Evolutionary conservation across 2,113 vertebrate species (phyloP).

Genomic region (Dromiciops gliroides): DNA sequence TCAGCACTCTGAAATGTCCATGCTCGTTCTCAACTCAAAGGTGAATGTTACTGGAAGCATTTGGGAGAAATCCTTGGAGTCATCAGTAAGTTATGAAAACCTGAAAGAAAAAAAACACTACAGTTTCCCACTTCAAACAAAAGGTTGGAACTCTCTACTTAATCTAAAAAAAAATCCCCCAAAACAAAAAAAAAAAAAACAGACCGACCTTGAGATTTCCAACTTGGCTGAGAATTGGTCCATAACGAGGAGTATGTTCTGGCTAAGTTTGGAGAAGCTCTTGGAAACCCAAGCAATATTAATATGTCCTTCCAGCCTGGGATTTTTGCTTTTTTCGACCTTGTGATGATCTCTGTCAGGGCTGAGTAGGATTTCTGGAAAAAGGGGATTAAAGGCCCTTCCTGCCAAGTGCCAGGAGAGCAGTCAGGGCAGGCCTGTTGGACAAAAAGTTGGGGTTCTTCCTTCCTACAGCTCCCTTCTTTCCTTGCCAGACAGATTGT

Average conservation of each 20-base stretch:
- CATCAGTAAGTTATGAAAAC: neutral
- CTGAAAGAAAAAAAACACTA: neutral
- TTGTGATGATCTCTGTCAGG: neutral
- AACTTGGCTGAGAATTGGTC: slow-evolving; percentile 69
- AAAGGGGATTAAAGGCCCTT: neutral
- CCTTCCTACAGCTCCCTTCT: neutral
- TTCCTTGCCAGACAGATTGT: neutral
- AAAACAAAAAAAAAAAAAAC: neutral
- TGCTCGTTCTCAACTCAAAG: slow-evolving; percentile 70
- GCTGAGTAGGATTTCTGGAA: neutral
- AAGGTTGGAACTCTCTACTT: slow-evolving; percentile 74
- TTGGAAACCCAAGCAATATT: slow-evolving; percentile 70
- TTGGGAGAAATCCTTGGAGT: neutral
- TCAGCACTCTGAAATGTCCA: slow-evolving; percentile 65
- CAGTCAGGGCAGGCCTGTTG: neutral
- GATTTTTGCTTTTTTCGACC: slow-evolving; percentile 41
- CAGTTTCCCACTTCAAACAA: slow-evolving; percentile 79
- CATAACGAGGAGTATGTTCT: slow-evolving; percentile 68
- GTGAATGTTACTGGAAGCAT: slow-evolving; percentile 76
- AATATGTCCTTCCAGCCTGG: slow-evolving; percentile 60
- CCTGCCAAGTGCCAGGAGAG: neutral
- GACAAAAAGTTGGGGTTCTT: neutral
- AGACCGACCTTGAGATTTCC: slow-evolving; percentile 73
- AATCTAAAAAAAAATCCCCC: slow-evolving; percentile 46
- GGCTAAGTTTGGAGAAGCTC: slow-evolving; percentile 74